Evolutionary conservation across 2,888 invertebrate genomes (phyloP), one percentile per base, ranked within the genome.

Genomic region (Drosophila subsilvestris): DNA sequence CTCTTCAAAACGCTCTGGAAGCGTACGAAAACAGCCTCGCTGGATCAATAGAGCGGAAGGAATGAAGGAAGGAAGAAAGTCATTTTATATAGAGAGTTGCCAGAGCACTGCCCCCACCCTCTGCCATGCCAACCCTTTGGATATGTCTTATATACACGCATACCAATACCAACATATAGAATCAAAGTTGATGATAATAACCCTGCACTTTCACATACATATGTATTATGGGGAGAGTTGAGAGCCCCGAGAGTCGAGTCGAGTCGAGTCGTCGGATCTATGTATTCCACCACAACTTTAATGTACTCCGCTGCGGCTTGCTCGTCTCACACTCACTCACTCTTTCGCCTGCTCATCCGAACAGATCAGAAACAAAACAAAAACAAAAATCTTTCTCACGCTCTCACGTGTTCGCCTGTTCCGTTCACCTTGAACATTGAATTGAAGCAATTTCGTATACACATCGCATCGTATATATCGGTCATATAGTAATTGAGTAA

Each of bases 1-100:
- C 97, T 97, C 92, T 97, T 97, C 93, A 96, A 96, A 93, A 96
- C 95, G 91, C 95, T 97, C 84, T 97, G 97, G 97, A 97, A 97
- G 92, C 95, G 96, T 89, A 97, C 97, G 80, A 95, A 96, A 79
- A 96, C 97, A 91, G 96, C 97, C 91, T 97, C 97, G 76, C 93
- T 97, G 92, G 97, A 97, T 92, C 96, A 97, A 92, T 96, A 96
- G 76, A 96, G 76, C 32, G 56, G 42, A 29, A n/a, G 27, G 55
- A 20, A 20, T 3, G 25, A 25, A 25, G 25, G 25, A 25, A 48
- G 32, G 47, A 43, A 49, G 14, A 14, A 37, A 37, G 37, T n/a
- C 29, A 4, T 44, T 17, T 53, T 22, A 43, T 17, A 54, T 37
- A 63, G 49, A 43, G 65, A 77, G 75, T 14, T 14, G 72, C 66